Conservation (phyloP, 2,113 vertebrate genomes). For the Heterotis niloticus region DNA sequence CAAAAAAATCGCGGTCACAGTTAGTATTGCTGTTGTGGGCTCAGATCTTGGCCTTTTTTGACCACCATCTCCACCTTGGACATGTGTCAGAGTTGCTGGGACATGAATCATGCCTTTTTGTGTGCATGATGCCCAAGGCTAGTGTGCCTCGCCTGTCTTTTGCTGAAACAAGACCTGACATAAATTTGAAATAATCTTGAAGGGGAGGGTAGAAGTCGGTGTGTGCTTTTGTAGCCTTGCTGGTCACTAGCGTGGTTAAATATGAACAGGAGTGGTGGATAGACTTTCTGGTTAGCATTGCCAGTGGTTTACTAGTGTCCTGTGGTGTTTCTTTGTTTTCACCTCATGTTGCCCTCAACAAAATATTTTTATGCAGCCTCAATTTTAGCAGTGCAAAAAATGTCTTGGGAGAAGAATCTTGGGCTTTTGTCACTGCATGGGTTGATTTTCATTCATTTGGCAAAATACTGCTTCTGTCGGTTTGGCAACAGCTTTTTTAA, state of each 20-base stretch:
- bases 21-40: not conserved
- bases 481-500: not conserved
- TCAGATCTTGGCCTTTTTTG: not conserved
- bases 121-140: not conserved
- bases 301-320: not conserved
- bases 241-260: not conserved
- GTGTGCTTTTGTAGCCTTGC: not conserved
- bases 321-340: constrained; percentile 1
- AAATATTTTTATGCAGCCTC: not conserved
- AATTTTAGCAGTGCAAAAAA: not conserved
- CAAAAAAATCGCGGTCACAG: no score
- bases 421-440: no score
- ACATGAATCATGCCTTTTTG: not conserved
- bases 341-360: not conserved
- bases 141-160: not conserved
- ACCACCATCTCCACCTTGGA: not conserved
- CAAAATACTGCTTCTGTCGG: no score
- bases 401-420: not conserved
- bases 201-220: not conserved
- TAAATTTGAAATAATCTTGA: not conserved
- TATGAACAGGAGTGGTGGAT: no score
- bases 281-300: no score
- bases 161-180: not conserved
- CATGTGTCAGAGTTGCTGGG: not conserved
- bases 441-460: no score